phyloP scores from a whole-genome alignment of 2,888 invertebrate genomes.

The Chironomus riparius region DNA sequence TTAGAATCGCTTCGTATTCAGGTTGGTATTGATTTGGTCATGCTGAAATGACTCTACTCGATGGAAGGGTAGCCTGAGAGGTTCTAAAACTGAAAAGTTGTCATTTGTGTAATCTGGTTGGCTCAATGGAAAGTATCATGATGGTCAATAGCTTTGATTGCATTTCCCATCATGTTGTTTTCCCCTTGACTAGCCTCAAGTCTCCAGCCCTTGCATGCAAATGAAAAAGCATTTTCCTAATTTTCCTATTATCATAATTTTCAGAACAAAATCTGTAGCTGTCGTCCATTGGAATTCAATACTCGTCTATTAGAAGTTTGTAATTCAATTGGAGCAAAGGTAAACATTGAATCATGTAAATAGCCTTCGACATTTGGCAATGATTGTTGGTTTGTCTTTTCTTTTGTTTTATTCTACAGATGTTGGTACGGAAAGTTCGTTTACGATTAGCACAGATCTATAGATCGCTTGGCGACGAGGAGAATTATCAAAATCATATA shows the following conservation, averaged over 20 bases:
- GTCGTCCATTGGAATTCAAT: conserved; percentile 77
- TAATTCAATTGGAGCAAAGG: conserved; percentile 78
- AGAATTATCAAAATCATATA: conserved; percentile 65
- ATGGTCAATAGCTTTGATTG: too few species aligned
- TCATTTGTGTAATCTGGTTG: too few species aligned
- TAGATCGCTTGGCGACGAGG: conserved; percentile 70
- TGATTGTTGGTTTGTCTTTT: background rate
- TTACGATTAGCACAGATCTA: conserved; percentile 72
- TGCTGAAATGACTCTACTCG: too few species aligned
- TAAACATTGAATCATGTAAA: conserved; percentile 35
- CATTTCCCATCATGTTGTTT: too few species aligned
- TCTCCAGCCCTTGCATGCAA: too few species aligned
- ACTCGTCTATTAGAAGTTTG: conserved; percentile 74
- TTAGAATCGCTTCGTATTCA: conserved; percentile 58
- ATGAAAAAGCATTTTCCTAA: too few species aligned
- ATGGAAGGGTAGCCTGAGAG: too few species aligned
- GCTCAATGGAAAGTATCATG: too few species aligned
- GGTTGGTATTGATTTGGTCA: background rate
- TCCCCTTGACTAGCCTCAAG: too few species aligned
- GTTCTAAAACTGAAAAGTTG: too few species aligned
- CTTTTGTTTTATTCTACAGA: conserved; percentile 43
- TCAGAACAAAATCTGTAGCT: conserved; percentile 76
- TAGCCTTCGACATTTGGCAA: too few species aligned
- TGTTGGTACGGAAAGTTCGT: conserved; percentile 69
- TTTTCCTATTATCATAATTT: background rate